phyloP scores from a whole-genome alignment of 2,888 invertebrate genomes.

The Tetheella fluctuosa region DNA sequence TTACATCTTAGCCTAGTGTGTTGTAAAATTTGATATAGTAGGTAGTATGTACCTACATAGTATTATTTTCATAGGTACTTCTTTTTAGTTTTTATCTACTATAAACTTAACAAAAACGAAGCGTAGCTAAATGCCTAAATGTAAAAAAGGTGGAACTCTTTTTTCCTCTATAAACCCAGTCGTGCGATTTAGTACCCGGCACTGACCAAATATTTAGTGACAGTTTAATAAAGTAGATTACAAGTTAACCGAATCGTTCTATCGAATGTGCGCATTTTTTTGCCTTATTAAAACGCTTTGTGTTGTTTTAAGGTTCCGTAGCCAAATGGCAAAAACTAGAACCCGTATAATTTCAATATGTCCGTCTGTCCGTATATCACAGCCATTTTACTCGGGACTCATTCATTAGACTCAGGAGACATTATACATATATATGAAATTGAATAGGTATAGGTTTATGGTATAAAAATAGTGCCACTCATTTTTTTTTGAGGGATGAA shows the following conservation, averaged over 20 bases:
- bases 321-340: too few species aligned
- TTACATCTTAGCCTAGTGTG: background rate
- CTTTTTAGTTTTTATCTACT: constrained; percentile 30
- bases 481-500: too few species aligned
- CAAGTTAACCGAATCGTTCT: constrained; percentile 12
- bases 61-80: constrained; percentile 29
- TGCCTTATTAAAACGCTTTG: background rate
- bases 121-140: constrained; percentile 26
- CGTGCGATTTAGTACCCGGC: constrained; percentile 29
- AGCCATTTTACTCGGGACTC: too few species aligned
- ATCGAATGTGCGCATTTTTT: constrained; percentile 8
- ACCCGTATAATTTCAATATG: too few species aligned
- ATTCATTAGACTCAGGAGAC: too few species aligned
- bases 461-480: too few species aligned
- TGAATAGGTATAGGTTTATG: too few species aligned
- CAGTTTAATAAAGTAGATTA: constrained; percentile 11
- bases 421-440: too few species aligned
- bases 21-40: constrained; percentile 20
- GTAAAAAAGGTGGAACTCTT: constrained; percentile 25
- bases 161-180: constrained; percentile 25
- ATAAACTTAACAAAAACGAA: constrained; percentile 24
- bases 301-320: too few species aligned
- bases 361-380: too few species aligned
- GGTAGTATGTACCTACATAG: too few species aligned
- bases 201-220: constrained; percentile 20